phyloP scores from a whole-genome alignment of 2,888 invertebrate species.

The Dioctria linearis region DNA sequence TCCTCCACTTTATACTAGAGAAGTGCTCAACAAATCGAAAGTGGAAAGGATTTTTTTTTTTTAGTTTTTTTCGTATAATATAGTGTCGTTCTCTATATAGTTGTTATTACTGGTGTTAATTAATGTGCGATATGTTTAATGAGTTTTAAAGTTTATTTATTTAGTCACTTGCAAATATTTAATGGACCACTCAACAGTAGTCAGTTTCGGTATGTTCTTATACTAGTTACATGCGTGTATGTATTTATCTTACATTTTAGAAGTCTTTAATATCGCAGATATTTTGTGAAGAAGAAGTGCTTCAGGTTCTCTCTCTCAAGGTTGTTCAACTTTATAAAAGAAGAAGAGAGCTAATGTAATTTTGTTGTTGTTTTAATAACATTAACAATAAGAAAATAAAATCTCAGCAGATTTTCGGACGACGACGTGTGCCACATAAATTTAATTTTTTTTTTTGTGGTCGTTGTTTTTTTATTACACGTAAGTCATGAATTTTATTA shows the following conservation, averaged over 20 bases:
- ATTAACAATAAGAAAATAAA: slow-evolving; percentile 16
- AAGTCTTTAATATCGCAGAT: slow-evolving; percentile 10
- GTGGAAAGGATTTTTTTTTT: not conserved
- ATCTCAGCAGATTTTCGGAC: slow-evolving; percentile 38
- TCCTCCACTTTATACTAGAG: not conserved
- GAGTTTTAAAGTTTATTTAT: slow-evolving; percentile 18
- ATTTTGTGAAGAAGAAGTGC: slow-evolving; percentile 1
- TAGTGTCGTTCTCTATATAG: not conserved
- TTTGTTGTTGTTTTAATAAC: too few relatives aligned
- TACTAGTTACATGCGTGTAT: too few relatives aligned
- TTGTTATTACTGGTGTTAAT: slow-evolving; percentile 20
- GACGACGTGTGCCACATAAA: not conserved
- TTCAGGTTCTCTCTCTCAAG: slow-evolving; percentile 2
- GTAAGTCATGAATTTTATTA: too few relatives aligned
- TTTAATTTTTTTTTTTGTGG: not conserved
- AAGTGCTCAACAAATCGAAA: not conserved
- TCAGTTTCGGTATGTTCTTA: too few relatives aligned
- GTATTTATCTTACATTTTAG: not conserved
- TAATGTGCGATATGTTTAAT: not conserved
- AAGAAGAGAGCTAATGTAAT: slow-evolving; percentile 13
- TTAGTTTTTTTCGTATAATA: too few relatives aligned
- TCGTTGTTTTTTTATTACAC: not conserved
- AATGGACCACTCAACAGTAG: not conserved
- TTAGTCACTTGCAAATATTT: slow-evolving; percentile 14
- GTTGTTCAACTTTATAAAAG: slow-evolving; percentile 29